A percentile compares a stretch with the other conserved stretches of the same genome.
phyloP scores from a whole-genome alignment of 2,888 invertebrate species.

The Subacronicta megacephala region DNA sequence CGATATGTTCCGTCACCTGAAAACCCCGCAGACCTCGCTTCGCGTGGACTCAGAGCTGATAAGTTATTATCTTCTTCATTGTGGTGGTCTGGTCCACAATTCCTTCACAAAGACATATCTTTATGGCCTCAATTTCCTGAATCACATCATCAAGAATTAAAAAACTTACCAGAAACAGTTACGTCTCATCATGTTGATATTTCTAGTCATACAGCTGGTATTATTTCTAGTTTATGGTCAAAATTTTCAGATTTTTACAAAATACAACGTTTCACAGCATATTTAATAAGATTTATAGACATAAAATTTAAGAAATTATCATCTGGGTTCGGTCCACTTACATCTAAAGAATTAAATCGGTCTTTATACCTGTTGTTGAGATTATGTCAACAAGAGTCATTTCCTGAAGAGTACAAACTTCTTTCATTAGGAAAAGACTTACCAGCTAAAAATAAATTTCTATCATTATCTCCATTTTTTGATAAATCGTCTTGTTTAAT shows the following conservation, averaged over 20 bases:
- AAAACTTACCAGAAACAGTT: conserved; percentile 4
- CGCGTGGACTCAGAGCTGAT: conserved; percentile 12
- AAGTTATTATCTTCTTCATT: conserved; percentile 7
- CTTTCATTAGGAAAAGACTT: conserved; percentile 13
- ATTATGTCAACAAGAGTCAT: conserved; percentile 14
- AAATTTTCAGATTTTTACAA: conserved; percentile 3
- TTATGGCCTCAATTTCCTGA: conserved; percentile 10
- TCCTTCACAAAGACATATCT: not conserved
- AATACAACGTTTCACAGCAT: conserved; percentile 7
- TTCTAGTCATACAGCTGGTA: not conserved
- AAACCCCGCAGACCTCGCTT: conserved; percentile 26
- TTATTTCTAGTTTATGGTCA: not conserved
- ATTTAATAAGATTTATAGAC: not conserved
- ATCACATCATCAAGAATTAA: not conserved
- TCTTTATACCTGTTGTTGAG: conserved; percentile 2
- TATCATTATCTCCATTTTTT: conserved; percentile 23
- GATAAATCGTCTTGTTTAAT: conserved; percentile 19
- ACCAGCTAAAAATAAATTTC: conserved; percentile 19
- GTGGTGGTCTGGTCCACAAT: conserved; percentile 22
- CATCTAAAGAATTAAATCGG: conserved; percentile 11
- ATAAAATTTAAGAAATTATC: not conserved
- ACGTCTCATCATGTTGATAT: conserved; percentile 6
- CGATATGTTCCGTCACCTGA: conserved; percentile 6
- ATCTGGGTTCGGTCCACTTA: conserved; percentile 5
- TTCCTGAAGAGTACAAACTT: conserved; percentile 17